These are phyloP conservation scores for Sipha flava DNA, from an alignment of 1,140 invertebrate genomes.

Conservation along the genomic window DNA sequence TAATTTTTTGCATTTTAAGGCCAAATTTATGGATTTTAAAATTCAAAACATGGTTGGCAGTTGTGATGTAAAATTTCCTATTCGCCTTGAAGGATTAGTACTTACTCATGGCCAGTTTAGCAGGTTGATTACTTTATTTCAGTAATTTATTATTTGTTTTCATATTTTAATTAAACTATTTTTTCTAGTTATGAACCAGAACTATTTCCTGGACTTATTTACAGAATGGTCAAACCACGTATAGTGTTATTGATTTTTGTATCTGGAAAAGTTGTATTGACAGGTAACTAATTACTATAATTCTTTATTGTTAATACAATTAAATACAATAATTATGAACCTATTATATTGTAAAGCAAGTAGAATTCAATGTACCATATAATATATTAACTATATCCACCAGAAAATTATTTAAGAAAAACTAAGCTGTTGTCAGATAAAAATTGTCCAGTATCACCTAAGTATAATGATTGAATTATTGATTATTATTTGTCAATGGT, in stretches of 20 bases:
- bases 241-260: constrained; percentile 99
- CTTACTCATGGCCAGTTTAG: constrained; percentile 96
- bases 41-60: constrained; percentile 99
- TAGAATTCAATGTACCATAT: too few relatives aligned
- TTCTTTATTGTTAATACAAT: not conserved
- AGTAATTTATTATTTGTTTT: not conserved
- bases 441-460: too few relatives aligned
- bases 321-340: too few relatives aligned
- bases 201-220: constrained; percentile 96
- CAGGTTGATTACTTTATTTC: constrained; percentile 48
- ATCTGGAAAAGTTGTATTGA: constrained; percentile 95
- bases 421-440: too few relatives aligned
- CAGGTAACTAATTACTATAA: constrained; percentile 50
- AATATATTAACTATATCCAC: too few relatives aligned
- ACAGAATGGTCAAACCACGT: constrained; percentile 97
- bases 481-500: too few relatives aligned
- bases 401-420: too few relatives aligned
- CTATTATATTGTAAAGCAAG: too few relatives aligned
- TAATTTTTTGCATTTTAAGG: constrained; percentile 53
- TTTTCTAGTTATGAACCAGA: constrained; percentile 67
- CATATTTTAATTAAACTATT: not conserved
- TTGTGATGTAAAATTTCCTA: constrained; percentile 98
- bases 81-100: constrained; percentile 92
- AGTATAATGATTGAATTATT: too few relatives aligned
- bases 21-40: constrained; percentile 99